Evolutionary conservation across 2,113 vertebrate genomes (phyloP), one percentile per base, ranked within the genome.

Genomic region (Anoura caudifer): DNA sequence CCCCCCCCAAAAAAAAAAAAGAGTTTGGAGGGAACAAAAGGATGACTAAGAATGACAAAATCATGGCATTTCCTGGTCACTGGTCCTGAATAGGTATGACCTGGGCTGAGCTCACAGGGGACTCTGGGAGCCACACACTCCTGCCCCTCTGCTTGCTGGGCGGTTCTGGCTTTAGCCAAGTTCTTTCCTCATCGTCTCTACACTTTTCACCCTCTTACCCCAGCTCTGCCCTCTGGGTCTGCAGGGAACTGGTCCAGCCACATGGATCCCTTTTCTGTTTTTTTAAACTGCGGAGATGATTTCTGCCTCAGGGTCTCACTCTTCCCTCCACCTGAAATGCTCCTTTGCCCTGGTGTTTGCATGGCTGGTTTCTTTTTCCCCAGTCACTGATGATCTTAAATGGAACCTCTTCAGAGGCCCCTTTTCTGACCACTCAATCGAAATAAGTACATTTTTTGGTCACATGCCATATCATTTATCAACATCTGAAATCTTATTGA

Each of bases 281-380:
- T 72, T 95, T 43, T 79, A 70, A 95, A 79, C 75, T 45, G 75
- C 61, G 75, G 87, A 69, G 9, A 91, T 82, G 59, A 70, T 92
- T 77, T 92, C 75, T 65, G 47, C 77, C 75, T 65, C 43, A 65
- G 72, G 80, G 67, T 28, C n/a, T 94, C 79, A 47, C 24, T 81
- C 75, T 70, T 76, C 36, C 38, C 33, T 89, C 59, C n/a, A 50
- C 36, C 69, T 50, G n/a, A 54, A 82, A 87, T 50, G 67, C 82
- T 94, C 61, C 86, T 77, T 90, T 45, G 56, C 80, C 38, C 20
- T 43, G 8, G 31, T 77, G 89, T 81, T 69, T 82, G 50, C 91
- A 86, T 56, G 26, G 41, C 22, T 63, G 33, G 36, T 82, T 95
- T 87, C 81, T 87, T 72, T n/a, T 79, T 56, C 87, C 56, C 24